These are phyloP conservation scores for Drosophila bifasciata DNA, from an alignment of 1,140 invertebrate genomes.

Conservation along the genomic window DNA sequence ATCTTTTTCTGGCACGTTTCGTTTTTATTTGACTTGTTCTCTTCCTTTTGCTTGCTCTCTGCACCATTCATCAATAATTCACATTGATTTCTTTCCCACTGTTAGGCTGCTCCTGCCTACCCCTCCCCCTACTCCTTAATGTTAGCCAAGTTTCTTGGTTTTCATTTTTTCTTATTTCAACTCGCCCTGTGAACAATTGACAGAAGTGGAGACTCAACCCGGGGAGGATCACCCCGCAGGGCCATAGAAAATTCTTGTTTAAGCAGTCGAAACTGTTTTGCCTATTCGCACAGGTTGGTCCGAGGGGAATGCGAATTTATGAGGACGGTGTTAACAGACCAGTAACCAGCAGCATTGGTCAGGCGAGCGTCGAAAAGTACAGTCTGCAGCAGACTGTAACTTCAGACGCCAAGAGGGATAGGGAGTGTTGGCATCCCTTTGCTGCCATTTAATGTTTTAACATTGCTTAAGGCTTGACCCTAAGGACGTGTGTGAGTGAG, in stretches of 20 bases:
- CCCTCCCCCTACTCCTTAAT: not conserved
- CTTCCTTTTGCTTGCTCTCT: slow-evolving; percentile 27
- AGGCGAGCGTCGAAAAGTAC: slow-evolving; percentile 3
- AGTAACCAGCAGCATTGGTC: too few relatives aligned
- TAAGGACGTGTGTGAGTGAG: too few relatives aligned
- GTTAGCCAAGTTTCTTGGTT: slow-evolving; percentile 52
- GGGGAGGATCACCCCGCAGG: slow-evolving; percentile 15
- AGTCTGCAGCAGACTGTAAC: not conserved
- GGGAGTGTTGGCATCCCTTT: too few relatives aligned
- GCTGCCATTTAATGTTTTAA: too few relatives aligned
- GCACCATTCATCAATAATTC: slow-evolving; percentile 81
- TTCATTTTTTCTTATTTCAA: slow-evolving; percentile 23
- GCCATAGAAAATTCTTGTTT: not conserved
- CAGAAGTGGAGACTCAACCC: slow-evolving; percentile 18
- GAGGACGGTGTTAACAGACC: not conserved
- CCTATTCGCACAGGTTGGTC: not conserved
- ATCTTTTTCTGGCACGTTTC: slow-evolving; percentile 64
- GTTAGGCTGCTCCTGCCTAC: not conserved
- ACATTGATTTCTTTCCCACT: slow-evolving; percentile 68
- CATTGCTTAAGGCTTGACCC: too few relatives aligned
- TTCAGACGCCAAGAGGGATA: too few relatives aligned
- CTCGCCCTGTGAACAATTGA: slow-evolving; percentile 70
- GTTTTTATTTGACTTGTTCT: slow-evolving; percentile 55
- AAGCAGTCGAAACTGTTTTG: slow-evolving; percentile 40
- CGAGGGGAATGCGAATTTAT: slow-evolving; percentile 13